Conservation (phyloP, 2,797 vertebrate genomes). For the Mastacembelus armatus region DNA sequence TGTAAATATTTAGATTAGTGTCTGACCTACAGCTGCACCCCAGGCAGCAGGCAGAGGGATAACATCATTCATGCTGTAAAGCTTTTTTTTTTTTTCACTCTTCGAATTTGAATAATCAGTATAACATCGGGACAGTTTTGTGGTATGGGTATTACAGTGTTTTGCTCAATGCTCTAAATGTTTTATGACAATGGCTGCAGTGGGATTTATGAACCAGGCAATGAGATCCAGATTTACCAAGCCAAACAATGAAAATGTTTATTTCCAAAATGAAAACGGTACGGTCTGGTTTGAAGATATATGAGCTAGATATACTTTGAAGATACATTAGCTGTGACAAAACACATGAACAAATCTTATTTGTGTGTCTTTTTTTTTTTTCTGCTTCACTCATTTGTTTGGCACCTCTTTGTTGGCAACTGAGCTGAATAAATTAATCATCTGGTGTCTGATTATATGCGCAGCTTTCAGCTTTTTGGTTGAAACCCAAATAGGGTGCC, state of each 20-base stretch:
- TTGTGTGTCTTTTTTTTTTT: constrained; percentile 47
- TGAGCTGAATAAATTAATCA: constrained; percentile 67
- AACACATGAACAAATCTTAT: too few relatives aligned
- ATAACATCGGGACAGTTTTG: constrained; percentile 1
- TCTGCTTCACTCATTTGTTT: constrained; percentile 60
- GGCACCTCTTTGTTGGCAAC: constrained; percentile 63
- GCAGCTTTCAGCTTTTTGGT: constrained; percentile 28
- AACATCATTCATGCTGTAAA: constrained; percentile 39
- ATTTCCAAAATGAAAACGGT: constrained; percentile 43
- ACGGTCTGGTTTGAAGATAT: constrained; percentile 36
- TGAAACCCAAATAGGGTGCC: constrained; percentile 37
- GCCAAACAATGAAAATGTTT: constrained; percentile 47
- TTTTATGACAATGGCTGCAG: constrained; percentile 8
- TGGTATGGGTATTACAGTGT: constrained; percentile 7
- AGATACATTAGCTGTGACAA: too few relatives aligned
- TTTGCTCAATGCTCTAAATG: constrained; percentile 14
- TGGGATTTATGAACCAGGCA: constrained; percentile 43
- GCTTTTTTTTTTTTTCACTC: constrained; percentile 10
- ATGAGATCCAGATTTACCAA: constrained; percentile 56
- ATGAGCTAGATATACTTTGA: too few relatives aligned
- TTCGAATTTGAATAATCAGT: constrained; percentile 21
- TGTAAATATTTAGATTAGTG: constrained; percentile 69
- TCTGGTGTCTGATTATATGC: constrained; percentile 37
- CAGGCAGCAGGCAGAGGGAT: constrained; percentile 37
- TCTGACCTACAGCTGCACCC: constrained; percentile 52